Evolutionary conservation across 35 echinoderm and acorn worm species (phyloP).

Genomic region (Apostichopus japonicus): DNA sequence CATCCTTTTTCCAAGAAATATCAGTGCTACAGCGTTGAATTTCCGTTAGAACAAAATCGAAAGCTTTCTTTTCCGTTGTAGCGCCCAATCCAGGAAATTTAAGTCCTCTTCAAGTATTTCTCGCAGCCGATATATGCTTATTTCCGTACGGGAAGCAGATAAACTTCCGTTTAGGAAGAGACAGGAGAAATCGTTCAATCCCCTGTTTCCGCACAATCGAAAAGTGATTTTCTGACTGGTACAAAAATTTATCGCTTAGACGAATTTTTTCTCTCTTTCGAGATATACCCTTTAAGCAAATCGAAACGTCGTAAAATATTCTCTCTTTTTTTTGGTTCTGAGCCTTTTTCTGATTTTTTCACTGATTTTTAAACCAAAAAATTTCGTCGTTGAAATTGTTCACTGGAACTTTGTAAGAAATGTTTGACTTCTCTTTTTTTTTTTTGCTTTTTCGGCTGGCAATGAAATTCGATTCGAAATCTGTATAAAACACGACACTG

Average conservation of each 20-base stretch:
- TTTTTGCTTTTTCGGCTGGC: not conserved
- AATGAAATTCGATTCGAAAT: slow-evolving; percentile 47
- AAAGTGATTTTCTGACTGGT: slow-evolving; percentile 1
- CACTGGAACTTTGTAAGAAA: no score
- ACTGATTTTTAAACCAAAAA: no score
- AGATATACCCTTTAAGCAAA: no score
- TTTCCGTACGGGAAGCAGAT: slow-evolving; percentile 51
- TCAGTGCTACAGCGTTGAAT: slow-evolving; percentile 21
- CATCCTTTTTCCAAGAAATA: slow-evolving; percentile 1
- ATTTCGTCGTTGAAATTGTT: no score
- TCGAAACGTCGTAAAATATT: no score
- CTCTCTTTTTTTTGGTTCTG: no score
- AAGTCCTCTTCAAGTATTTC: slow-evolving; percentile 37
- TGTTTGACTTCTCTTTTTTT: not conserved
- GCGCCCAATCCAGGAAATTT: slow-evolving; percentile 22
- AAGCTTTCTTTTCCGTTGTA: slow-evolving; percentile 3
- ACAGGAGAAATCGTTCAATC: not conserved
- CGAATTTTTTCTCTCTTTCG: no score
- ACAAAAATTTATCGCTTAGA: no score
- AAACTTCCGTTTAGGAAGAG: slow-evolving; percentile 56
- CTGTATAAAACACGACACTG: slow-evolving; percentile 1
- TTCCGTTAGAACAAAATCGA: slow-evolving; percentile 27
- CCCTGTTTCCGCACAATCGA: slow-evolving; percentile 49
- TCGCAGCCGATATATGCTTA: slow-evolving; percentile 20
- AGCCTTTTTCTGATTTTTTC: no score